Conservation (phyloP, 2,888 invertebrate species). For the Sepiola atlantica region DNA sequence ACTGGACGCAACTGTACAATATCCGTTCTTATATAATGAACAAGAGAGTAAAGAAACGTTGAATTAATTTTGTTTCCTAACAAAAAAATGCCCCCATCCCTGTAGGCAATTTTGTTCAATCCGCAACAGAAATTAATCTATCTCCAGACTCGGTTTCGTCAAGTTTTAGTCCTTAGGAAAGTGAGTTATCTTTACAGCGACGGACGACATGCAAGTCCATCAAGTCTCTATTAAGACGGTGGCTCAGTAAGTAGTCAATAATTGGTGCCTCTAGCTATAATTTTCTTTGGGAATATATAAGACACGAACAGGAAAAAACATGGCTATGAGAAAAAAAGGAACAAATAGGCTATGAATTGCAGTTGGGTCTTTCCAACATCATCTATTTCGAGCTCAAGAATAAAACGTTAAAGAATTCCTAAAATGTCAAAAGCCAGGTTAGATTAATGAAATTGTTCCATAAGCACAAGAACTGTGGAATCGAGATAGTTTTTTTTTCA, state of each 20-base stretch:
- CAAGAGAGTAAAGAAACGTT: neutral
- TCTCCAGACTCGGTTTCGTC: neutral
- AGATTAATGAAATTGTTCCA: neutral
- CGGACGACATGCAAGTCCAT: too few species aligned
- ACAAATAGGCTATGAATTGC: neutral
- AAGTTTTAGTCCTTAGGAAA: neutral
- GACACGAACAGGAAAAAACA: neutral
- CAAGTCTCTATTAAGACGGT: neutral
- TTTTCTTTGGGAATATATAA: neutral
- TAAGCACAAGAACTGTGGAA: neutral
- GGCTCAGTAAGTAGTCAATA: neutral
- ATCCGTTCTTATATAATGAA: too few species aligned
- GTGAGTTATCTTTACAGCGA: neutral
- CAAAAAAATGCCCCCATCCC: neutral
- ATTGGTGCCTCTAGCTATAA: neutral
- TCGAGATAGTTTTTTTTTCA: neutral
- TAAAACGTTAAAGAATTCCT: neutral
- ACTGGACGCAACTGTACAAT: too few species aligned
- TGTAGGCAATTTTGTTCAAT: too few species aligned
- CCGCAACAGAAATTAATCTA: neutral
- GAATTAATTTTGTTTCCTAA: neutral
- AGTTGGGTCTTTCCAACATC: neutral
- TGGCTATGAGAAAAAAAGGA: neutral
- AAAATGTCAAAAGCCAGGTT: neutral
- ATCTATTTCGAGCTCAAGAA: neutral